Base-by-base conservation (phyloP, 2,113 vertebrate species). In the Garra rufa region DNA sequence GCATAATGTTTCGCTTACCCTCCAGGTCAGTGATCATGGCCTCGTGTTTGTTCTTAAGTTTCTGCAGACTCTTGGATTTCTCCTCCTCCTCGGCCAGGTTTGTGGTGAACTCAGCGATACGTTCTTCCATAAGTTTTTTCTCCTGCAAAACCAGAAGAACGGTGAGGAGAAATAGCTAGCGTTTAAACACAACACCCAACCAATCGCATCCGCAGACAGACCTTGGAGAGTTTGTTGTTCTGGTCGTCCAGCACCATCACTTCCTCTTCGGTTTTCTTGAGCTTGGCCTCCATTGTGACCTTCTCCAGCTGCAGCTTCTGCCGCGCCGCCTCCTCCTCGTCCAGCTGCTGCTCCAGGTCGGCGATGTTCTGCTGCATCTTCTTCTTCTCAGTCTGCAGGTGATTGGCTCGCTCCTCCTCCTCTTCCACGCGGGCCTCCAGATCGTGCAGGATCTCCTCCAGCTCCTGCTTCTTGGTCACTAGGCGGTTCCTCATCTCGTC, bases 331-430 rank as follows among this genome's bases (percentile, higher is more conserved):
- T 99, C 98, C 82, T 99, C 98, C 87, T 99, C 98, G 88, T 99
- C 98, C 88, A 99, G 94, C 92, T 99, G 97, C 88, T 99, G 97
- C 91, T 99, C 98, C 59, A 99, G 90, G 19, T 99, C 98, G 85
- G 95, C 90, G 77, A 99, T 99, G 65, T 99, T 99, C 83, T 99
- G 98, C 88, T 99, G 98, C 98, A 99, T 99, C 89, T 99, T 99
- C 92, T 97, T 99, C 92, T 97, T 99, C 65, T 99, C 98, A 0
- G 88, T 0, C 78, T 92, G 86, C 84, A 99, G 91, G 0, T 98
- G 97, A 76, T 96, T 95, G 81, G 96, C 96, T 11, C 97, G 92
- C 91, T 99, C 98, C 76, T 99, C 98, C 84, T 99, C 98, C 81
- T 99, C 98, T 89, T 99, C 98, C 65, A 99, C 96, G 0, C 98